phyloP scores from a whole-genome alignment of 2,113 vertebrate genomes.

The Microtus ochrogaster region DNA sequence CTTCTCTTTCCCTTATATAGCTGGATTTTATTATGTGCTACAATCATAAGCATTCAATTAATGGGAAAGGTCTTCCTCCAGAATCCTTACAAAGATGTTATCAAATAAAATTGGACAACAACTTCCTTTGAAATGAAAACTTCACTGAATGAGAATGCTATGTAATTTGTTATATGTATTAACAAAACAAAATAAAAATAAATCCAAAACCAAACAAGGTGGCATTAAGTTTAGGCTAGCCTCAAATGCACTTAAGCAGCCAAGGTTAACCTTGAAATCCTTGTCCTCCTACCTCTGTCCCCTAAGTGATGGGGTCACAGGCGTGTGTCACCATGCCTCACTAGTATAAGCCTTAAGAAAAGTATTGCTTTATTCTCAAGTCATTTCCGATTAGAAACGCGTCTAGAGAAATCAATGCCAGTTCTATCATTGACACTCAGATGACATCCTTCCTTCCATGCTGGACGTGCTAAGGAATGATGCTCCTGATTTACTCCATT shows the following conservation, averaged over 20 bases:
- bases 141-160: not conserved
- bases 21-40: conserved; percentile 10
- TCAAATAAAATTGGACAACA: not conserved
- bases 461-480: not conserved
- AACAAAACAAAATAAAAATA: not conserved
- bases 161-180: not conserved
- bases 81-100: not conserved
- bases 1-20: not conserved
- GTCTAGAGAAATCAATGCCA: not conserved
- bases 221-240: not conserved
- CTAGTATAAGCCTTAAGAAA: not conserved
- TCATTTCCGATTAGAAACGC: not conserved
- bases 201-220: not conserved
- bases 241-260: not conserved
- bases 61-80: conserved; percentile 29
- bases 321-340: not conserved
- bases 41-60: conserved; percentile 10
- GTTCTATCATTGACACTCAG: not conserved
- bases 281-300: not conserved
- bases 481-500: not conserved
- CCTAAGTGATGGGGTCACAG: not conserved
- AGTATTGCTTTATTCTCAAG: not conserved
- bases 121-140: not conserved
- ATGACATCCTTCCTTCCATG: not conserved
- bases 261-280: not conserved